Conservation (phyloP, 2,888 invertebrate genomes). For the Macropis europaea region DNA sequence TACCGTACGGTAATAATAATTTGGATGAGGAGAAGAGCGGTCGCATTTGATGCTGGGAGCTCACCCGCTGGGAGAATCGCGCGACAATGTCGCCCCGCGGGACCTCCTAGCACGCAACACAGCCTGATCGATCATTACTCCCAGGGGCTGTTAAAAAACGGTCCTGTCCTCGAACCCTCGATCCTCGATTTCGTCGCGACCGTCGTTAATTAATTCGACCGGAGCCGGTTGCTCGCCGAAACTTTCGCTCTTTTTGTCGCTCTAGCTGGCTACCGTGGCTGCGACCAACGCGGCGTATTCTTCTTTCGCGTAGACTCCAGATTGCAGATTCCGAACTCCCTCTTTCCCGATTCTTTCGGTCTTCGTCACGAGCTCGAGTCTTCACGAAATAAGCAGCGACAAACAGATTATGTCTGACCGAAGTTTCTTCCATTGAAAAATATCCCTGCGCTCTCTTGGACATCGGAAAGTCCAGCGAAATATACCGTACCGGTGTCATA, state of each 20-base stretch:
- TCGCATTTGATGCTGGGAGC: slow-evolving; percentile 62
- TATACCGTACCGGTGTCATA: too few relatives aligned
- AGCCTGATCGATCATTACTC: slow-evolving; percentile 53
- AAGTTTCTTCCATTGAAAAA: too few relatives aligned
- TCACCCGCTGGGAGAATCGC: slow-evolving; percentile 68
- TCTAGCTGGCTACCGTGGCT: not conserved
- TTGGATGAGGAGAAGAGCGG: slow-evolving; percentile 61
- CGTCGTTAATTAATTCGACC: slow-evolving; percentile 48
- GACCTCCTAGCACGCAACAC: slow-evolving; percentile 67
- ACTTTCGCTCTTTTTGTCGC: slow-evolving; percentile 22
- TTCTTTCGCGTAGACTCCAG: too few relatives aligned
- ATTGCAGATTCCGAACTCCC: too few relatives aligned
- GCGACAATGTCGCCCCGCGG: slow-evolving; percentile 66
- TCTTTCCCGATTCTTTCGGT: too few relatives aligned
- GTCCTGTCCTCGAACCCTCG: slow-evolving; percentile 18
- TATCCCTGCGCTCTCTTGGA: too few relatives aligned
- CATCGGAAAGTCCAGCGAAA: too few relatives aligned
- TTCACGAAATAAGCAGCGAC: too few relatives aligned
- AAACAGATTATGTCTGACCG: too few relatives aligned
- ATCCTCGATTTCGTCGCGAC: slow-evolving; percentile 39
- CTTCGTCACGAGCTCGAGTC: too few relatives aligned
- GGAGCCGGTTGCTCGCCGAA: not conserved
- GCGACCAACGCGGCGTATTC: too few relatives aligned
- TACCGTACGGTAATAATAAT: slow-evolving; percentile 64
- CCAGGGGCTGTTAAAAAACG: slow-evolving; percentile 54